Evolutionary conservation across 1,140 invertebrate genomes (phyloP), one percentile per base, ranked within the genome.

Genomic region (Caerostris extrusa): DNA sequence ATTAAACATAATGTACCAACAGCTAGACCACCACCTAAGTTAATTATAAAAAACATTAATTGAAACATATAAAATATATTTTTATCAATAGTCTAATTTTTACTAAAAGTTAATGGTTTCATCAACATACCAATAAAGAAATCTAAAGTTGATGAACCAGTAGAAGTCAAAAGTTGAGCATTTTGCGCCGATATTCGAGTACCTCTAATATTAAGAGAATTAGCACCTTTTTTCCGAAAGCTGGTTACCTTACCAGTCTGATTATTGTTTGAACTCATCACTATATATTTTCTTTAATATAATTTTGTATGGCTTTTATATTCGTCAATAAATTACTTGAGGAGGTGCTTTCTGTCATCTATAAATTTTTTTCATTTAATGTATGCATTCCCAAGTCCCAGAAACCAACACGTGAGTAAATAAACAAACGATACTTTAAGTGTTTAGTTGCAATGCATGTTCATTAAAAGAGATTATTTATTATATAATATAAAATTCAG

Each of bases 11-110:
- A 53, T 10, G 93, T 94, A 5, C 93, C 93, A 17, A 94, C 58
- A 85, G 93, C 69, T 58, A 94, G 50, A 50, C 93, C 93, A n/a
- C 93, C 93, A 85, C 93, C 93, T 94, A 34, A 61, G 55, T 82
- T 8, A 58, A 77, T 67, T 53, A 61, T 14, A 5, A 83, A 7
- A 77, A 0, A 12, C 55, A 57, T n/a, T 3, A 7, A 64, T 64
- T 71, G 4, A 71, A 19, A 86, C 1, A 19, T 12, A 85, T 57
- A 69, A 71, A 93, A 71, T 14, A 19, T 19, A 90, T 19, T 77
- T 55, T 10, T 58, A 86, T 61, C 56, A 60, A 77, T 53, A 56
- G 64, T 55, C n/a, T 2, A 83, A 57, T 69, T 19, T 56, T 5
- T 58, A 71, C 55, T 85, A 34, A 34, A 34, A 34, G 34, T 34